phyloP scores from a whole-genome alignment of 2,888 invertebrate genomes.

The Dynastes grantii region DNA sequence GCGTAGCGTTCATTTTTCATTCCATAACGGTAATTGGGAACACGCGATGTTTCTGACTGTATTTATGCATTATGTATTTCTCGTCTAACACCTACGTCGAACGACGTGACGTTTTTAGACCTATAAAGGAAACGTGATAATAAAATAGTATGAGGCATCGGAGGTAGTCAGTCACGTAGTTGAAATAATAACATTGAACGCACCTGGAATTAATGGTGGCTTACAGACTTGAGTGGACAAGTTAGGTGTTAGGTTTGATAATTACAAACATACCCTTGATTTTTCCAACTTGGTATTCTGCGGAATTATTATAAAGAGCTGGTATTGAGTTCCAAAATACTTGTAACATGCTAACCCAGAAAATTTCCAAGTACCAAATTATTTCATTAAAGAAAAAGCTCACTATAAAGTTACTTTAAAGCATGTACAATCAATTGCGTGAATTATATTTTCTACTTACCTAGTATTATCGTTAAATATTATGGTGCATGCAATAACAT shows the following conservation, averaged over 20 bases:
- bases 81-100: not conserved
- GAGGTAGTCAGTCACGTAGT: conserved; percentile 1
- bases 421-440: too few relatives aligned
- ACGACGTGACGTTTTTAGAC: not conserved
- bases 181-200: not conserved
- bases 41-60: not conserved
- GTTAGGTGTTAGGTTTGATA: not conserved
- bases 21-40: not conserved
- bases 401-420: too few relatives aligned
- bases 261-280: not conserved
- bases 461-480: too few relatives aligned
- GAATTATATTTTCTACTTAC: too few relatives aligned
- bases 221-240: not conserved
- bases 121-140: not conserved
- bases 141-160: not conserved
- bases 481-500: too few relatives aligned
- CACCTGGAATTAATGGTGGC: not conserved
- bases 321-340: too few relatives aligned
- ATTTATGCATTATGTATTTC: conserved; percentile 8
- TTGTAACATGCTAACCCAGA: too few relatives aligned
- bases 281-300: too few relatives aligned
- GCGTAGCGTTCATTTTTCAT: not conserved
- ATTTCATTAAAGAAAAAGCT: too few relatives aligned
- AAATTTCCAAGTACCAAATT: too few relatives aligned
- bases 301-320: too few relatives aligned